Percentiles rank a stretch among this genome's conserved stretches.
These are phyloP conservation scores for Enteromius afrohamiltoni DNA, from an alignment of 2,797 vertebrate genomes.

Conservation along the genomic window DNA sequence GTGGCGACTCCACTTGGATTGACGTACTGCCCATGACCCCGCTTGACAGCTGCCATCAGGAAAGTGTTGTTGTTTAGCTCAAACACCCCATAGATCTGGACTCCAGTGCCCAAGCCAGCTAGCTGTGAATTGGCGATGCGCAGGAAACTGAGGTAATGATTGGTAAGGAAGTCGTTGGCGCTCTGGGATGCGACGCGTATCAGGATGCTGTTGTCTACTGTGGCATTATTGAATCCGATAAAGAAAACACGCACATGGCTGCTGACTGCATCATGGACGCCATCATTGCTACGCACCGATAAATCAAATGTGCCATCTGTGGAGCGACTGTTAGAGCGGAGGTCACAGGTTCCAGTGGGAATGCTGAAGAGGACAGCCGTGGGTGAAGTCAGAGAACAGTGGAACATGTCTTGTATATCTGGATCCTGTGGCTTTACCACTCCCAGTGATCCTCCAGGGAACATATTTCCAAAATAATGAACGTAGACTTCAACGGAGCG, in stretches of 20 bases:
- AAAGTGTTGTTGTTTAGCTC: slow-evolving; percentile 91
- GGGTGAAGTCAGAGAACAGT: slow-evolving; percentile 90
- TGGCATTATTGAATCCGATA: slow-evolving; percentile 86
- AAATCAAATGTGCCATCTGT: slow-evolving; percentile 93
- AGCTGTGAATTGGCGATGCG: slow-evolving; percentile 91
- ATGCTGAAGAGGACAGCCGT: slow-evolving; percentile 90
- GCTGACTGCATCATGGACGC: slow-evolving; percentile 87
- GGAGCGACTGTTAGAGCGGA: slow-evolving; percentile 87
- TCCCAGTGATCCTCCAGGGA: slow-evolving; percentile 91
- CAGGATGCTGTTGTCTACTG: slow-evolving; percentile 94
- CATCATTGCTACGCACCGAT: slow-evolving; percentile 87
- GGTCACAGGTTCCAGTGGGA: slow-evolving; percentile 85
- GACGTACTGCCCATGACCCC: slow-evolving; percentile 87
- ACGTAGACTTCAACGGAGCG: slow-evolving; percentile 92
- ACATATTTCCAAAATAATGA: slow-evolving; percentile 92
- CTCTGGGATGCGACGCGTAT: slow-evolving; percentile 83
- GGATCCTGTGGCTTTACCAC: slow-evolving; percentile 92
- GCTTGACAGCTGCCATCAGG: slow-evolving; percentile 89
- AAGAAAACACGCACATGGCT: slow-evolving; percentile 89
- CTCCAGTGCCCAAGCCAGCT: slow-evolving; percentile 88
- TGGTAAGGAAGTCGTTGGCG: slow-evolving; percentile 85
- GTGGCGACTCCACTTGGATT: slow-evolving; percentile 92
- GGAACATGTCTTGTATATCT: slow-evolving; percentile 90
- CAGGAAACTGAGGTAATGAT: slow-evolving; percentile 93
- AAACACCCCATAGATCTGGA: slow-evolving; percentile 89